Evolutionary conservation across 2,888 invertebrate species (phyloP), one percentile per base, ranked within the genome.

Genomic region (Amiota communis): DNA sequence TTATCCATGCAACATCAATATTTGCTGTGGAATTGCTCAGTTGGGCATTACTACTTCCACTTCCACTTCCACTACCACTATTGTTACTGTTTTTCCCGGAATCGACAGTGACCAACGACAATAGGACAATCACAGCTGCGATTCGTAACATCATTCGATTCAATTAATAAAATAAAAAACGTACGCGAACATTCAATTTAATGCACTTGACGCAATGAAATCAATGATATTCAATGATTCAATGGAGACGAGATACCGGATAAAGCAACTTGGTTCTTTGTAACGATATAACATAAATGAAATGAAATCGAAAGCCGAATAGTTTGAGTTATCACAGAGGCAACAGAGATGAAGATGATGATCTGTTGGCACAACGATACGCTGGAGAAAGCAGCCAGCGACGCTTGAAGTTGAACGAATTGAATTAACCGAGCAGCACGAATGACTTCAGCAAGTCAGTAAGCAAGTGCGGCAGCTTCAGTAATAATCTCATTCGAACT

Each of bases 81-180:
- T 61, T 83, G 20, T 8, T 20, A 17, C 8, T 67, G 63, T 74
- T 76, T 15, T 82, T 77, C 71, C 84, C 85, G 72, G 86, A 84
- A 73, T 83, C 84, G 77, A 85, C 84, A 76, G 79, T 84, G 75
- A 75, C 79, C 83, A 86, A 68, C 70, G 79, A 77, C 61, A 84
- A 36, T 70, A 85, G 77, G 74, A 82, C 75, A 51, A 79, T 67
- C 56, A 83, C 65, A 15, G 82, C 73, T 71, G 82, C 78, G 63
- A 77, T 47, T 49, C 80, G 85, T 74, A 79, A 72, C 86, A 86
- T 84, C 75, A 68, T 86, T 12, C 20, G n/a, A 47, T 51, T 15
- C 49, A 17, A 23, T 56, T 49, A 17, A 46, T 15, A 15, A n/a
- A n/a, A 13, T 10, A 53, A 53, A 49, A 15, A 67, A 65, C 17